Conservation (phyloP, 2,888 invertebrate genomes). For the Drosophila tanythrix region DNA sequence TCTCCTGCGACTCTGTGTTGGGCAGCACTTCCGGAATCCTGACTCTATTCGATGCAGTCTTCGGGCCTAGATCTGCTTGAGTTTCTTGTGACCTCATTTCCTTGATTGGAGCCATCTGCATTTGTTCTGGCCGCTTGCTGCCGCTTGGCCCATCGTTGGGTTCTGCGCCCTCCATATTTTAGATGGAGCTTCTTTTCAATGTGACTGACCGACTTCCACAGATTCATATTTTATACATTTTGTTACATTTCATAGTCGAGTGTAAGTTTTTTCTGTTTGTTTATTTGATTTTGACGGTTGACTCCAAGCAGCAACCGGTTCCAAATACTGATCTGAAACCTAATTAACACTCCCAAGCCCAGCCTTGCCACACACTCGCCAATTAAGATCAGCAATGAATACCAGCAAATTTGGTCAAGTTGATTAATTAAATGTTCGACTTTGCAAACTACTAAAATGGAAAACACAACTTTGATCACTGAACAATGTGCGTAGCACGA, state of each 20-base stretch:
- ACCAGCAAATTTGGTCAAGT: slow-evolving; percentile 43
- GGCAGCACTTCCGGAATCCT: neutral
- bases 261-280: slow-evolving; percentile 21
- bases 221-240: slow-evolving; percentile 69
- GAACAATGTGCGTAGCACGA: slow-evolving; percentile 25
- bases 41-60: neutral
- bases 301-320: slow-evolving; percentile 44
- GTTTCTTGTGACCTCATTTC: neutral
- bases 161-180: slow-evolving; percentile 42
- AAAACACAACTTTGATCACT: slow-evolving; percentile 17
- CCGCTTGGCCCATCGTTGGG: slow-evolving; percentile 12
- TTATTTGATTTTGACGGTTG: slow-evolving; percentile 36
- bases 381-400: slow-evolving; percentile 45
- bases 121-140: slow-evolving; percentile 2
- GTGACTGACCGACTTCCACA: slow-evolving; percentile 7
- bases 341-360: slow-evolving; percentile 50
- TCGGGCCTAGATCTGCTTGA: neutral
- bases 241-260: slow-evolving; percentile 52
- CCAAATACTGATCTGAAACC: slow-evolving; percentile 16
- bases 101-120: neutral
- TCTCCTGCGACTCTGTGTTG: neutral
- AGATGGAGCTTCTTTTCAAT: slow-evolving; percentile 27
- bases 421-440: slow-evolving; percentile 46
- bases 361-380: slow-evolving; percentile 35
- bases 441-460: slow-evolving; percentile 48